Evolutionary conservation across 2,888 invertebrate genomes (phyloP).

Genomic region (Drosophila testacea): DNA sequence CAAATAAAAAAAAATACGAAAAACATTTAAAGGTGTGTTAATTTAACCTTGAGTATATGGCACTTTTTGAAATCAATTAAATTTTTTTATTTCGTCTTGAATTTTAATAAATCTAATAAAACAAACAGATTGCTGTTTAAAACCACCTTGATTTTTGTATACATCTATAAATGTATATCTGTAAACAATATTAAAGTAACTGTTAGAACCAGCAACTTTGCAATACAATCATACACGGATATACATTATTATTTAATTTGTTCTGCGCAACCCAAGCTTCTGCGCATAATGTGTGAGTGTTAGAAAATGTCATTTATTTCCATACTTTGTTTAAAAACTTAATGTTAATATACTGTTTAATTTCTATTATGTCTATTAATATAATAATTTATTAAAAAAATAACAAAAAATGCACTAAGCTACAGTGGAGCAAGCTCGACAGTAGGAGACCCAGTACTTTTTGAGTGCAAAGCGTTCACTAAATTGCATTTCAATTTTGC

Average conservation of each 20-base stretch:
- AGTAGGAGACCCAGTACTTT: no score
- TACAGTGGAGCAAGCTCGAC: no score
- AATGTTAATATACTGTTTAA: no score
- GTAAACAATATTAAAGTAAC: slow-evolving; percentile 29
- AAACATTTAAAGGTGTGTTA: slow-evolving; percentile 16
- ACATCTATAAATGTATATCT: slow-evolving; percentile 44
- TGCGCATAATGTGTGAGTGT: slow-evolving; percentile 41
- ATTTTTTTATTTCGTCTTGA: slow-evolving; percentile 30
- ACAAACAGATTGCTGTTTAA: slow-evolving; percentile 23
- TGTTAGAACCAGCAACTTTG: slow-evolving; percentile 40
- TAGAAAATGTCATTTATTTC: not conserved
- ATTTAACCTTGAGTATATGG: slow-evolving; percentile 43
- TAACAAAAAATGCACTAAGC: no score
- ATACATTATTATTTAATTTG: slow-evolving; percentile 44
- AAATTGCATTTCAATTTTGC: no score
- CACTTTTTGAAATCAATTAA: slow-evolving; percentile 47
- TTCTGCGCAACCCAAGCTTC: slow-evolving; percentile 46
- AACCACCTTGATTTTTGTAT: slow-evolving; percentile 30
- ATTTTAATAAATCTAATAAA: slow-evolving; percentile 23
- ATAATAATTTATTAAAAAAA: no score
- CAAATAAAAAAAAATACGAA: slow-evolving; percentile 28
- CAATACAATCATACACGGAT: slow-evolving; percentile 32
- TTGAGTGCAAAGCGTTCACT: no score
- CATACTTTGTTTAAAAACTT: not conserved
- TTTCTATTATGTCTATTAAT: no score